Evolutionary conservation across 35 echinoderm and acorn worm species (phyloP), one percentile per base, ranked within the genome.

Genomic region (Heliocidaris erythrogramma): DNA sequence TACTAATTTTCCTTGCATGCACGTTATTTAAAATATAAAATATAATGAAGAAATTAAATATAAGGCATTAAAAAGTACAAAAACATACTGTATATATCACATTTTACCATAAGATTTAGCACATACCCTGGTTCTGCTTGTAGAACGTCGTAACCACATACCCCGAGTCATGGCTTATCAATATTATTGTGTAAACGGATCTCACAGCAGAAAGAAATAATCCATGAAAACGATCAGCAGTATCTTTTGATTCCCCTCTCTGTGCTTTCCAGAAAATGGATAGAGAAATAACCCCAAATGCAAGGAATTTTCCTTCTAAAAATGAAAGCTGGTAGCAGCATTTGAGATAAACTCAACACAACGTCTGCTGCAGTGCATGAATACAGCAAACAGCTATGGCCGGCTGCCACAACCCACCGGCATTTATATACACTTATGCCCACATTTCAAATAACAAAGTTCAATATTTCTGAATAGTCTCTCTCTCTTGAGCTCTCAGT

Each of bases 101-200:
- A 42, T 42, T 42, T 42, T 42, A 42, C 35, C 35, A 42, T 42
- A 42, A 42, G 35, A 42, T 3, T 42, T 0, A 42, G 35, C 31
- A 89, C 87, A 89, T 89, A 89, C 87, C 87, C 87, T 89, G 87
- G 30, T 17, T 89, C 87, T 89, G 87, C 87, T 89, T 89, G 87
- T 47, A 27, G 87, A 89, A 13, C 87, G 87, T 24, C 87, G 87
- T 18, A 89, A 27, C 87, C 87, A 89, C 87, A 89, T 89, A 48
- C 87, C 87, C 3, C 31, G 87, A 89, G 87, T 48, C 87, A 89
- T 89, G 47, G 47, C 87, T 31, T 48, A 89, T 78, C 65, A 78
- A 78, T n/a, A n/a, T n/a, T n/a, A n/a, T n/a, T 78, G 27, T 78
- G 65, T 7, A 78, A n/a, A 78, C 65, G 0, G 5, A 78, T 78